Percentiles rank a stretch among this genome's conserved stretches.
phyloP scores from a whole-genome alignment of 2,113 vertebrate species.

The rabbit (Oryctolagus cuniculus) region mOryCun1.1 NC_091449.1:13359001-13359500 shows the following conservation, averaged over 20 bases:
- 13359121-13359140: constrained; percentile 97
- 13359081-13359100: constrained; percentile 91
- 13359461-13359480: background rate
- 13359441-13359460: constrained; percentile 58
- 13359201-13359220: constrained; percentile 92
- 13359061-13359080: background rate
- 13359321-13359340: background rate
- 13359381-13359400: constrained; percentile 73
- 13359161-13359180: constrained; percentile 95
- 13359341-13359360: constrained; percentile 51
- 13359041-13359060: background rate
- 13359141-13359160: constrained; percentile 96
- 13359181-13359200: constrained; percentile 95
- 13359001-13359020: background rate
- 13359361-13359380: constrained; percentile 78
- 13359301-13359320: background rate
- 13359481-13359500: background rate
- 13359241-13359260: background rate
- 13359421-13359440: constrained; percentile 76
- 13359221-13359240: background rate
- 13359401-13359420: constrained; percentile 81
- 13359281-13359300: background rate
- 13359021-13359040: background rate
- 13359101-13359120: constrained; percentile 94
- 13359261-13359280: background rate